phyloP scores from a whole-genome alignment of 1,140 invertebrate genomes.

The Telenomus remus region DNA sequence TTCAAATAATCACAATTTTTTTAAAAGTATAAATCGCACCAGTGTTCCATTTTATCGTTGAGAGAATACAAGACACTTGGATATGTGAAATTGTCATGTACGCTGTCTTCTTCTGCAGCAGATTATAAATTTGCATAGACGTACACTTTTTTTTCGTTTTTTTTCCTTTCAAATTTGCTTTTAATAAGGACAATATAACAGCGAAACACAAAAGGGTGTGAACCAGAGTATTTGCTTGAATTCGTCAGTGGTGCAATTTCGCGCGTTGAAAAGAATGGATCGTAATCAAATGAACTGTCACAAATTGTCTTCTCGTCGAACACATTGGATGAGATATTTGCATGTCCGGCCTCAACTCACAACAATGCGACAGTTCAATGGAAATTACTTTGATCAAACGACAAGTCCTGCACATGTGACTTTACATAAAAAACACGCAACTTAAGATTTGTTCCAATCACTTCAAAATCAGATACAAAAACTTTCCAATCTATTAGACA shows the following conservation, averaged over 20 bases:
- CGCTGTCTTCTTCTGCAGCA: neutral
- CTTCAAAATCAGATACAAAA: no score
- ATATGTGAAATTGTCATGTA: neutral
- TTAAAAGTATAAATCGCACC: neutral
- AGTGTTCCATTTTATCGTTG: neutral
- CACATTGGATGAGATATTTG: constrained; percentile 12
- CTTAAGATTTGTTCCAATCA: neutral
- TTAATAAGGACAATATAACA: constrained; percentile 3
- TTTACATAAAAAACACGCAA: neutral
- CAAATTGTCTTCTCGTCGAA: neutral
- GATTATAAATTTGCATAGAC: constrained; percentile 7
- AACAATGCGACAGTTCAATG: constrained; percentile 1
- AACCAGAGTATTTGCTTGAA: neutral
- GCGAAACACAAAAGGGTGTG: neutral
- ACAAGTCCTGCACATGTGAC: constrained; percentile 16
- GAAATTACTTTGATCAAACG: constrained; percentile 21
- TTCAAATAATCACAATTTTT: no score
- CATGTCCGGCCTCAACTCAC: constrained; percentile 3
- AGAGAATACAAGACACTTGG: neutral
- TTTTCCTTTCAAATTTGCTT: constrained; percentile 7
- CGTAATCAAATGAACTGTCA: neutral
- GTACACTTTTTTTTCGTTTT: neutral
- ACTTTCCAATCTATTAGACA: no score
- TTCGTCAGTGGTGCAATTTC: neutral
- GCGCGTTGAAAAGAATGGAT: neutral